phyloP scores from a whole-genome alignment of 1,140 invertebrate species.

The Trichoplusia ni region DNA sequence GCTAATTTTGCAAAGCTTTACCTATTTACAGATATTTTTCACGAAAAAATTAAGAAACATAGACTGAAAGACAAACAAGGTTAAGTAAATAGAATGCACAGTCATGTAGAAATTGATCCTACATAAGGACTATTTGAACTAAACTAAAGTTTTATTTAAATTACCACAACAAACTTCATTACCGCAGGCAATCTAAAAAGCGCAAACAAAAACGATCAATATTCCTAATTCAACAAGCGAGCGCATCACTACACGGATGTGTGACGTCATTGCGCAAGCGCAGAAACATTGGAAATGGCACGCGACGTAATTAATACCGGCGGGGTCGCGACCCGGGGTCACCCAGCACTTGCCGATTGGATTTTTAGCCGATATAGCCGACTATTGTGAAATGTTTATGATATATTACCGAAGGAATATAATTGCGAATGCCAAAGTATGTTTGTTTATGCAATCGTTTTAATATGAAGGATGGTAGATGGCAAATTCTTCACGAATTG shows the following conservation, averaged over 20 bases:
- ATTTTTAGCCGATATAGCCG: conserved; percentile 19
- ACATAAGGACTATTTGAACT: too few relatives aligned
- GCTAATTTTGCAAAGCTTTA: too few relatives aligned
- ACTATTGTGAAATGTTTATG: conserved; percentile 14
- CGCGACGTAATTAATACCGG: conserved; percentile 33
- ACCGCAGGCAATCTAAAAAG: background rate
- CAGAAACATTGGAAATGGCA: conserved; percentile 27
- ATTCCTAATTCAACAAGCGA: background rate
- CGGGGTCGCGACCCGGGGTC: conserved; percentile 19
- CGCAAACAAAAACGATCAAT: background rate
- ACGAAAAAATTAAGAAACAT: too few relatives aligned
- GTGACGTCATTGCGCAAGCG: conserved; percentile 28
- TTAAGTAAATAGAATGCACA: too few relatives aligned
- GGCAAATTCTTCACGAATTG: too few relatives aligned
- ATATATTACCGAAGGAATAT: background rate
- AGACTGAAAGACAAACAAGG: too few relatives aligned
- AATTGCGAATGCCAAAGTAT: too few relatives aligned
- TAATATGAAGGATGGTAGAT: too few relatives aligned
- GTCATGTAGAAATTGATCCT: too few relatives aligned
- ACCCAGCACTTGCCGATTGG: background rate
- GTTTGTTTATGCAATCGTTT: background rate
- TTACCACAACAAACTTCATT: too few relatives aligned
- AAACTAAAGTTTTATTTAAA: too few relatives aligned
- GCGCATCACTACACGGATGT: conserved; percentile 1
- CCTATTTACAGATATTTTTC: too few relatives aligned